Evolutionary conservation across 1,140 invertebrate species (phyloP), one percentile per base, ranked within the genome.

Genomic region (Aphaenogaster ashmeadi): DNA sequence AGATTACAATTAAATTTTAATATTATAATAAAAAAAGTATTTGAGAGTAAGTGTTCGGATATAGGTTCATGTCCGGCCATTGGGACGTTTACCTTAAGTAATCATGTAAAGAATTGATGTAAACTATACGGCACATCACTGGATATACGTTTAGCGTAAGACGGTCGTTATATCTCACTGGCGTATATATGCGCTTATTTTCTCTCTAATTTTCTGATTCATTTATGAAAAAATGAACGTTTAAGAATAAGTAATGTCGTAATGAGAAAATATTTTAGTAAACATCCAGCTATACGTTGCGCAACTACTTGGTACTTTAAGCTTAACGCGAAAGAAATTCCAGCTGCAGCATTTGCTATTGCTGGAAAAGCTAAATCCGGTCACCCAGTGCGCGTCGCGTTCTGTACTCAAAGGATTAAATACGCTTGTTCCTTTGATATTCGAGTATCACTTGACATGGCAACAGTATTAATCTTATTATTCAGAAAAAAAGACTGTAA

Each of bases 341-440:
- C 8, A n/a, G n/a, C 38, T 41, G 11, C 36, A 21, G 9, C n/a
- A 7, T 5, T 41, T 41, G 38, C n/a, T 66, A 66, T n/a, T 41
- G 8, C 36, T 9, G 27, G 27, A 27, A 1, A 27, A 41, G n/a
- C 9, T 69, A 69, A 66, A 69, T 47, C 66, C 18, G 5, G 5
- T 27, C 41, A 69, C 41, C 33, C 2, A 50, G 21, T 33, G 6
- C 66, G n/a, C 5, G 41, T 47, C n/a, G 38, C 9, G n/a, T 69
- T 66, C 33, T 1, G 38, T n/a, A 66, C 18, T 50, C 66, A 47
- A 50, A 69, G 2, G 13, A 15, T 69, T 27, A 89, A 81, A 81
- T 69, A 67, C 27, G 52, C 47, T 64, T 58, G 44, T 71, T 64
- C n/a, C 15, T 89, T 81, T 87, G 62, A 72, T 54, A 89, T 81